Evolutionary conservation across 2,888 invertebrate species (phyloP).

Genomic region (Podabrus alpinus): DNA sequence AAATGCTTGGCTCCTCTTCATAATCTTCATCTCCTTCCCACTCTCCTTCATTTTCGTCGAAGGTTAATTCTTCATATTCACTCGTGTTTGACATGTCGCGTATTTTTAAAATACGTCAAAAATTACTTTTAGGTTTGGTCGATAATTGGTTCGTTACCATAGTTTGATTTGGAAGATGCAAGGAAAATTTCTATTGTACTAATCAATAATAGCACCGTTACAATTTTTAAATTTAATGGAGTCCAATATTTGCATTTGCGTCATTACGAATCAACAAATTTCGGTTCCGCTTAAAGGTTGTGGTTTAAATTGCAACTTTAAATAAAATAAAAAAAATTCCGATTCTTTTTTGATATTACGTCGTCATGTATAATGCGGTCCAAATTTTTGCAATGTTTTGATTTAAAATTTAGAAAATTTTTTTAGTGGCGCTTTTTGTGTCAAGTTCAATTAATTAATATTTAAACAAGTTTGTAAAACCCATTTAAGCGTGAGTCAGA

Average conservation of each 20-base stretch:
- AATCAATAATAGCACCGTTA: neutral
- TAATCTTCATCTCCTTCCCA: constrained; percentile 26
- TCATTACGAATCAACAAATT: neutral
- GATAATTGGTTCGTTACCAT: neutral
- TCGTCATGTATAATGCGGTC: neutral
- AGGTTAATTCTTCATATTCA: constrained; percentile 2
- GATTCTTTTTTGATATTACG: too few species aligned
- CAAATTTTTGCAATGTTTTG: neutral
- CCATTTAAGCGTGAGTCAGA: neutral
- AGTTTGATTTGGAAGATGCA: neutral
- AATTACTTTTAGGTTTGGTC: neutral
- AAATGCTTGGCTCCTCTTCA: constrained; percentile 38
- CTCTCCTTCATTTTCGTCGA: constrained; percentile 23
- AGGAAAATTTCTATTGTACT: neutral
- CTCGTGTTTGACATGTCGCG: neutral
- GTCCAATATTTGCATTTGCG: neutral
- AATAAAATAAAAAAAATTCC: too few species aligned
- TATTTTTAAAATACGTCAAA: neutral
- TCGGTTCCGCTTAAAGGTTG: neutral
- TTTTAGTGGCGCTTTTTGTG: neutral
- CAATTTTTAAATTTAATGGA: neutral
- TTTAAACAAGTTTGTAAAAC: neutral
- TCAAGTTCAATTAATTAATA: neutral
- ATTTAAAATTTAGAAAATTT: neutral
- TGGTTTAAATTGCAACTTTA: neutral